Evolutionary conservation across 2,797 vertebrate genomes (phyloP).

Genomic region (Hapalemur alaotrensis): DNA sequence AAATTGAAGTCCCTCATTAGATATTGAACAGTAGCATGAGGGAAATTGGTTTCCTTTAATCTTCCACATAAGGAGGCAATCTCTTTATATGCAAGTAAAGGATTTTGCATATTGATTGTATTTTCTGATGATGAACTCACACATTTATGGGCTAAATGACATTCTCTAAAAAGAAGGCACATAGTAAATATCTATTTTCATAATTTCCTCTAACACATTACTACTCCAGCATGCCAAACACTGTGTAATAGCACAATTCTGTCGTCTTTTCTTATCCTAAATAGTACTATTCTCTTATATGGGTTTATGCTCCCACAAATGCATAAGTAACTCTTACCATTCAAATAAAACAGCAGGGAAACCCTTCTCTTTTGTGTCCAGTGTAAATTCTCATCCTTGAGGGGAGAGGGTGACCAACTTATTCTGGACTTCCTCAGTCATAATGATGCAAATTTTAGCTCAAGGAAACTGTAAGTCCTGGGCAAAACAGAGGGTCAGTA

Average conservation of each 20-base stretch:
- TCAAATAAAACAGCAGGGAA: conserved; percentile 18
- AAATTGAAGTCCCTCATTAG: conserved; percentile 77
- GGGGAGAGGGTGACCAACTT: not conserved
- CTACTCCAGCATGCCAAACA: not conserved
- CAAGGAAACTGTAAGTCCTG: not conserved
- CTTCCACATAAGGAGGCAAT: conserved; percentile 26
- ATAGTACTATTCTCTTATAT: not conserved
- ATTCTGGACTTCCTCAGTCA: not conserved
- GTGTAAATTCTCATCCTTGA: not conserved
- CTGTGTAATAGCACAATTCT: not conserved
- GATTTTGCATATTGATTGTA: conserved; percentile 53
- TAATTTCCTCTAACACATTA: conserved; percentile 61
- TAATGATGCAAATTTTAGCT: not conserved
- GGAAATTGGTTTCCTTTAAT: conserved; percentile 75
- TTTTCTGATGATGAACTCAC: conserved; percentile 57
- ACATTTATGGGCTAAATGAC: conserved; percentile 54
- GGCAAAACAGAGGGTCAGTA: not conserved
- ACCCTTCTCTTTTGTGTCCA: not conserved
- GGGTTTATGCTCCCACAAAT: conserved; percentile 11
- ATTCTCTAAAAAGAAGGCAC: conserved; percentile 59
- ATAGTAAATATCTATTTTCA: conserved; percentile 53
- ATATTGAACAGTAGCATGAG: conserved; percentile 52
- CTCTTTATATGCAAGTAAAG: conserved; percentile 41
- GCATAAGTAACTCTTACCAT: conserved; percentile 18
- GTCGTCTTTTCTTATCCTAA: conserved; percentile 2